Evolutionary conservation across 2,113 vertebrate genomes (phyloP), one percentile per base, ranked within the genome.

Genomic region (Patagioenas fasciata): DNA sequence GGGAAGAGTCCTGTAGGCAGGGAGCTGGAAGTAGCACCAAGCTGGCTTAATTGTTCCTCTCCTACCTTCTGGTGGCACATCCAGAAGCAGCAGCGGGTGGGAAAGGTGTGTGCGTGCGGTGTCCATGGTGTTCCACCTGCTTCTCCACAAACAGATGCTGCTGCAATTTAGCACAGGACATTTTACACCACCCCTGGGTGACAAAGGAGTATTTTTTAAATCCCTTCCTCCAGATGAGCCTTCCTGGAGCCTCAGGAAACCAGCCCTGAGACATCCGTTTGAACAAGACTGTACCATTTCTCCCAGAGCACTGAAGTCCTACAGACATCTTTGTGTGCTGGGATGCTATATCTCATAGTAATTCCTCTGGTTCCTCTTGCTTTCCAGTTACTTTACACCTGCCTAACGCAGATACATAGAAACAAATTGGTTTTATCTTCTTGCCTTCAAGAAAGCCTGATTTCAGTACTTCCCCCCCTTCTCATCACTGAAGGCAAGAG

Each of bases 401-500:
- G 88, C 78, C 78, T 66, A 85, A 89, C 9, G 65, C 80, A 91
- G 84, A 61, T 80, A 95, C 73, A 80, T 19, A 92, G 77, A 90
- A 93, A 84, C 74, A 89, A 84, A 71, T 1, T 48, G 50, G 1
- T 91, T 91, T 80, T 74, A 74, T 88, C 81, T 93, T 89, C 95
- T 93, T 95, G 95, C 94, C 96, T 97, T 94, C 86, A 79, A 81
- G 73, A 92, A 91, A 85, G 74, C 18, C 70, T 50, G n/a, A 57
- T 93, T 87, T 93, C 80, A 85, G 36, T 32, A 91, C 13, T 7
- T 66, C 50, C n/a, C 82, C 8, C 89, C 73, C 80, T 72, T 66
- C 67, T 47, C 50, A 71, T 36, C 69, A 95, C 85, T 89, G 79
- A 97, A 91, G 96, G 89, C 87, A 97, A 93, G 89, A 95, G 78